Evolutionary conservation across 1,140 invertebrate genomes (phyloP).

Genomic region (Anastatus disparis): DNA sequence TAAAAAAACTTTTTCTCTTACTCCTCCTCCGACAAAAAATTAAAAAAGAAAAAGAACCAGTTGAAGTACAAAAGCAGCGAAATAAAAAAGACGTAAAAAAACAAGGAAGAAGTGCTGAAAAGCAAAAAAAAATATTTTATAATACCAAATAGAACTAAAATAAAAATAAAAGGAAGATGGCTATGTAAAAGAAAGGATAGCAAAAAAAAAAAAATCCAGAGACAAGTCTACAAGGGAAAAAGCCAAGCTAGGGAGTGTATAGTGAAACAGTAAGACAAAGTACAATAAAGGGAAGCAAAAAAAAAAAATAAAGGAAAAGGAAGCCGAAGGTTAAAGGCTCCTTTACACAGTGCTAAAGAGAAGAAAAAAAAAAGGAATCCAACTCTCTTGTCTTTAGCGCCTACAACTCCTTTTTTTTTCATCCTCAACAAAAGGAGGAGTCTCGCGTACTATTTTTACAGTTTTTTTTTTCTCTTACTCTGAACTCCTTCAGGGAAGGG

Average conservation of each 20-base stretch:
- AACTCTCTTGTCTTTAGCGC: slow-evolving; percentile 30
- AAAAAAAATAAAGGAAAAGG: neutral
- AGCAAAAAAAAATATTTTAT: neutral
- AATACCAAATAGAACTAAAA: neutral
- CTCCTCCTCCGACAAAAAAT: too few species aligned
- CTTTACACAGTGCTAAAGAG: neutral
- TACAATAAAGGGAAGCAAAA: neutral
- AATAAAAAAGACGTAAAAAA: too few species aligned
- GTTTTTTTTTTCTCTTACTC: neutral
- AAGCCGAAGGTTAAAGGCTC: slow-evolving; percentile 8
- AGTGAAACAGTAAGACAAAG: slow-evolving; percentile 2
- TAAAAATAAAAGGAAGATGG: neutral
- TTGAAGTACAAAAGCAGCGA: too few species aligned
- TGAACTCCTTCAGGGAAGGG: slow-evolving; percentile 11
- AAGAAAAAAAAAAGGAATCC: too few species aligned
- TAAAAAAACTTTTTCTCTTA: too few species aligned
- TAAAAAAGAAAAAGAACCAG: too few species aligned
- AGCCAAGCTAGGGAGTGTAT: too few species aligned
- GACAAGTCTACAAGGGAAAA: neutral
- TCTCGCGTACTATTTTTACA: slow-evolving; percentile 2
- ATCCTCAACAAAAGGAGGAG: too few species aligned
- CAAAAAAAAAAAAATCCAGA: neutral
- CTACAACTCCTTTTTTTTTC: slow-evolving; percentile 19
- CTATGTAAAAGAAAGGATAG: neutral
- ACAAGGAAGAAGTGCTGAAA: neutral